phyloP scores from a whole-genome alignment of 1,140 invertebrate genomes.

The Diachasma alloeum region DNA sequence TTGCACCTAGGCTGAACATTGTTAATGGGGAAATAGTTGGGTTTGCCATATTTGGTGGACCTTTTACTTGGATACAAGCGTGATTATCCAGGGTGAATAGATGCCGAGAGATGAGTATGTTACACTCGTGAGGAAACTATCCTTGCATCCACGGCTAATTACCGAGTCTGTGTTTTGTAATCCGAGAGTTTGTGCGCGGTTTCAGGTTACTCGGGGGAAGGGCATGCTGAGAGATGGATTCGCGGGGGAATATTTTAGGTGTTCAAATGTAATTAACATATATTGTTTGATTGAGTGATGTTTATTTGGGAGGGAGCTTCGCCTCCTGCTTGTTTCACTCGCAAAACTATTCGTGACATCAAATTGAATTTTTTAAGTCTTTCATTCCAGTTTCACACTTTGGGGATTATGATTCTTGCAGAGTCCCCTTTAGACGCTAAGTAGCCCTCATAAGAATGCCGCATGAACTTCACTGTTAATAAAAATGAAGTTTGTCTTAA shows the following conservation, averaged over 20 bases:
- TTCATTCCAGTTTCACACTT: no score
- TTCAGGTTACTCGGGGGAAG: slow-evolving; percentile 43
- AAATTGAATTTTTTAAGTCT: no score
- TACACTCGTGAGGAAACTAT: not conserved
- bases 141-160: slow-evolving; percentile 25
- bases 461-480: no score
- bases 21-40: not conserved
- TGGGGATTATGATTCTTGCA: no score
- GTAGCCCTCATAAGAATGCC: no score
- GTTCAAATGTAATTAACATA: no score
- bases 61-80: not conserved
- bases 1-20: not conserved
- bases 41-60: not conserved
- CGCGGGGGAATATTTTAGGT: no score
- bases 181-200: slow-evolving; percentile 45
- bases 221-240: not conserved
- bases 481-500: no score
- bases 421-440: no score
- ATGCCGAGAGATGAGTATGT: not conserved
- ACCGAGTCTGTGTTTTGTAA: slow-evolving; percentile 50
- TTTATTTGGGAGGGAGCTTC: no score
- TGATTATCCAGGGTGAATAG: not conserved
- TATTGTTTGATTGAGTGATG: not conserved
- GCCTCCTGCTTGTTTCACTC: no score
- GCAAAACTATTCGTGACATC: no score